A percentile compares a stretch with the other conserved stretches of the same genome.
Evolutionary conservation across 2,797 vertebrate species (phyloP).

Genomic region (Brotogeris chrysoptera): DNA sequence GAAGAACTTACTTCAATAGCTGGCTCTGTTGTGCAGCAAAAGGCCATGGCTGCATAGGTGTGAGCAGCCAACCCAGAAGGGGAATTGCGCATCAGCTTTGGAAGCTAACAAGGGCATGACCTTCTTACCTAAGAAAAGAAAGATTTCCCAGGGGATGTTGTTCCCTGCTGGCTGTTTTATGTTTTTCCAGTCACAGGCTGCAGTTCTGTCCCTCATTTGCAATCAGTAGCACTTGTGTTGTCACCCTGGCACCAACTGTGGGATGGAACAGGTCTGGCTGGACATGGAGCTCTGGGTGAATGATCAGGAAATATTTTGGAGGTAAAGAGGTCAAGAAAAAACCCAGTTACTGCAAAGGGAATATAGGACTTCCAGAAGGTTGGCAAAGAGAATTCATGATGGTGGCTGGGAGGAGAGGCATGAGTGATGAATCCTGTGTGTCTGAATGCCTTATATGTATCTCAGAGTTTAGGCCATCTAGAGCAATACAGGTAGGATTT

Average conservation of each 20-base stretch:
- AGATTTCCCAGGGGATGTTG: neutral
- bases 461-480: neutral
- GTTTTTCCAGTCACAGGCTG: neutral
- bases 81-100: neutral
- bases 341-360: neutral
- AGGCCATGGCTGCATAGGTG: neutral
- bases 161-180: neutral
- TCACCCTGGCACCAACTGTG: neutral
- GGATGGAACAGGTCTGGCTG: neutral
- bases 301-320: neutral
- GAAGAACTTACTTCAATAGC: neutral
- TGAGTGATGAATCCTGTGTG: neutral
- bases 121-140: neutral
- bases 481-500: neutral
- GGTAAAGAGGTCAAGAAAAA: neutral
- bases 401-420: neutral
- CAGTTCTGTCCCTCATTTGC: neutral
- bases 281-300: neutral
- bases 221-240: neutral
- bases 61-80: neutral
- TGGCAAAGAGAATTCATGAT: neutral
- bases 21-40: neutral
- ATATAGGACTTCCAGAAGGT: neutral
- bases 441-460: neutral
- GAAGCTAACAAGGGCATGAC: conserved; percentile 15